Evolutionary conservation across 35 echinoderm and acorn worm genomes (phyloP).

Genomic region (Hemicentrotus pulcherrimus): DNA sequence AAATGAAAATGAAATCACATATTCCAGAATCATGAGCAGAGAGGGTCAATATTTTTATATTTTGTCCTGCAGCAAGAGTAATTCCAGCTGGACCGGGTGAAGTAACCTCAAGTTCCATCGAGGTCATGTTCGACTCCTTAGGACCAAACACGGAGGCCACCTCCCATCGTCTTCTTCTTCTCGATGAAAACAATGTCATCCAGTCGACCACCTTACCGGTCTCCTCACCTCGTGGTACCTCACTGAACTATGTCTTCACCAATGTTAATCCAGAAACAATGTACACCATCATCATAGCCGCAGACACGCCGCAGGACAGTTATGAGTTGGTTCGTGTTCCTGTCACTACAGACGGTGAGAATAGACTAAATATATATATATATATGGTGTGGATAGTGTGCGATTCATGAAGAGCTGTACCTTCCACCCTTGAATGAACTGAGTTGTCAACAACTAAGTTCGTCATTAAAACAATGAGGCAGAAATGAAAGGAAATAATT

Average conservation of each 20-base stretch:
- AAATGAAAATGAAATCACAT: too few species aligned
- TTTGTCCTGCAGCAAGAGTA: background rate
- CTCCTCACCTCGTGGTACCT: background rate
- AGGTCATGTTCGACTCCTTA: background rate
- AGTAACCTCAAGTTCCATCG: background rate
- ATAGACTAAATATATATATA: background rate
- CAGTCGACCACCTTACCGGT: background rate
- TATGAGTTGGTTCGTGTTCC: slow-evolving; percentile 8
- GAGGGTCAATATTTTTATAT: background rate
- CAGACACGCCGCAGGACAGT: background rate
- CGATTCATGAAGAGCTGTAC: too few species aligned
- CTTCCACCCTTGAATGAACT: too few species aligned
- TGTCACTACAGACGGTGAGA: background rate
- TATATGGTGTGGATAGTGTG: too few species aligned
- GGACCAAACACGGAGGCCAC: background rate
- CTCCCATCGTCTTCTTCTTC: background rate
- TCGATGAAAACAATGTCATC: background rate
- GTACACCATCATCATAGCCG: slow-evolving; percentile 11
- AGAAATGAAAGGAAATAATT: too few species aligned
- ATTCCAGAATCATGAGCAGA: too few species aligned
- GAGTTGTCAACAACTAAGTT: too few species aligned
- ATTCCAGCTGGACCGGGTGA: background rate
- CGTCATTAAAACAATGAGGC: too few species aligned
- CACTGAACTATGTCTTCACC: background rate
- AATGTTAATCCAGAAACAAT: background rate